A percentile compares a stretch with the other conserved stretches of the same genome.
Evolutionary conservation across 2,888 invertebrate genomes (phyloP).

Genomic region (Drosophila formosana): DNA sequence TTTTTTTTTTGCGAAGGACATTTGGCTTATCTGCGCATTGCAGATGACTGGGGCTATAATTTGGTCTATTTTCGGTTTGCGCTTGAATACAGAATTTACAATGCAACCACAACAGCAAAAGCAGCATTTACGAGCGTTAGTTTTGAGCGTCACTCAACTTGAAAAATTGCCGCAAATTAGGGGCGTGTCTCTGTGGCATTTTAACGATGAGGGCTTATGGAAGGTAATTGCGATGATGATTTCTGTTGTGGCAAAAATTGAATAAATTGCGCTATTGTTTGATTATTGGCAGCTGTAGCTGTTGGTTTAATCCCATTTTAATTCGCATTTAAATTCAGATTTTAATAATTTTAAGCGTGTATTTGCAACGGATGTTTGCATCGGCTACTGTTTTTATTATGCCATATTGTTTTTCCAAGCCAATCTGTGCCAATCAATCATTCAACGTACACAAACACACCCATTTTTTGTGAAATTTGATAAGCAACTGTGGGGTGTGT

Average conservation of each 20-base stretch:
- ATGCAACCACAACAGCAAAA: neutral
- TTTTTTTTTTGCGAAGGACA: neutral
- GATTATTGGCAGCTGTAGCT: neutral
- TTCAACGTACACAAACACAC: slow-evolving; percentile 6
- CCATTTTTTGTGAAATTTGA: slow-evolving; percentile 22
- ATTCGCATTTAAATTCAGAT: neutral
- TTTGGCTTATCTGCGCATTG: slow-evolving; percentile 23
- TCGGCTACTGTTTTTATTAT: slow-evolving; percentile 9
- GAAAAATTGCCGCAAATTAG: slow-evolving; percentile 4
- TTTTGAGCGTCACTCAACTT: neutral
- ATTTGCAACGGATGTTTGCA: slow-evolving; percentile 9
- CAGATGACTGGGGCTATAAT: slow-evolving; percentile 22
- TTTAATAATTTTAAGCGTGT: slow-evolving; percentile 8
- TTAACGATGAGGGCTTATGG: neutral
- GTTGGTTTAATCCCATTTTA: neutral
- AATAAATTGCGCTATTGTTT: neutral
- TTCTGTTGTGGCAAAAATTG: neutral
- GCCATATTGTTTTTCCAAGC: slow-evolving; percentile 52
- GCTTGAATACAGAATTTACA: neutral
- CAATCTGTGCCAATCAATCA: slow-evolving; percentile 69
- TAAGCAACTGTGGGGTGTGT: slow-evolving; percentile 34
- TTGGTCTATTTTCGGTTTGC: neutral
- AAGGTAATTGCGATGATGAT: neutral
- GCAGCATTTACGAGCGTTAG: neutral
- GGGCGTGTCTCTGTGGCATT: slow-evolving; percentile 1